These are phyloP conservation scores for Malacosoma neustria DNA, from an alignment of 2,888 invertebrate genomes.

Conservation along the genomic window DNA sequence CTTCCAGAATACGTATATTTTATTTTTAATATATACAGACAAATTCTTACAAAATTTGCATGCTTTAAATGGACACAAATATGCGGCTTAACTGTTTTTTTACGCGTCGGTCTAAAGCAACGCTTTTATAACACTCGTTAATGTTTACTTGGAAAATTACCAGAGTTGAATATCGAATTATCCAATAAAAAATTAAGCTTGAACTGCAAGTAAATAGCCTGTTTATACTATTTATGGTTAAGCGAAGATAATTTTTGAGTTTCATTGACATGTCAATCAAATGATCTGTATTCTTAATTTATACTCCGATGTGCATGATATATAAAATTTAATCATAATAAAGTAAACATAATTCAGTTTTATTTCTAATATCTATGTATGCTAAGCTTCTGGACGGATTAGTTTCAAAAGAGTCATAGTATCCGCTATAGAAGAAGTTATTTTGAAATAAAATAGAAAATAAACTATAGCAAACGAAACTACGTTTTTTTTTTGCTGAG, in stretches of 20 bases:
- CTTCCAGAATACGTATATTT: background rate
- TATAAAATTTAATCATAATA: too few species aligned
- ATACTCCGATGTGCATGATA: too few species aligned
- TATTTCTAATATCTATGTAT: too few species aligned
- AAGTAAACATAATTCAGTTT: too few species aligned
- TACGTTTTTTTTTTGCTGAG: too few species aligned
- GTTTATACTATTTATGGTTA: slow-evolving; percentile 5
- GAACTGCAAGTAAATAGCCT: slow-evolving; percentile 12
- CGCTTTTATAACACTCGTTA: background rate
- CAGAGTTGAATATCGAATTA: slow-evolving; percentile 5
- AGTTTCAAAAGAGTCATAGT: too few species aligned
- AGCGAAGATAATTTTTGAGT: background rate
- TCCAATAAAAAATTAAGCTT: slow-evolving; percentile 6
- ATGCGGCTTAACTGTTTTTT: background rate
- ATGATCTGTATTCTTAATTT: too few species aligned
- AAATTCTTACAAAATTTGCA: background rate
- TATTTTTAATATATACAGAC: background rate
- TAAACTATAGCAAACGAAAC: too few species aligned
- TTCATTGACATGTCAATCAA: background rate
- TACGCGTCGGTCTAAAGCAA: background rate
- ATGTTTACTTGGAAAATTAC: slow-evolving; percentile 21
- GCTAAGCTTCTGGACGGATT: too few species aligned
- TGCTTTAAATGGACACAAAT: background rate
- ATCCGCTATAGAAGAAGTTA: too few species aligned
- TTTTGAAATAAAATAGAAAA: too few species aligned